Evolutionary conservation across 2,888 invertebrate genomes (phyloP).

Genomic region (Melieria picta): DNA sequence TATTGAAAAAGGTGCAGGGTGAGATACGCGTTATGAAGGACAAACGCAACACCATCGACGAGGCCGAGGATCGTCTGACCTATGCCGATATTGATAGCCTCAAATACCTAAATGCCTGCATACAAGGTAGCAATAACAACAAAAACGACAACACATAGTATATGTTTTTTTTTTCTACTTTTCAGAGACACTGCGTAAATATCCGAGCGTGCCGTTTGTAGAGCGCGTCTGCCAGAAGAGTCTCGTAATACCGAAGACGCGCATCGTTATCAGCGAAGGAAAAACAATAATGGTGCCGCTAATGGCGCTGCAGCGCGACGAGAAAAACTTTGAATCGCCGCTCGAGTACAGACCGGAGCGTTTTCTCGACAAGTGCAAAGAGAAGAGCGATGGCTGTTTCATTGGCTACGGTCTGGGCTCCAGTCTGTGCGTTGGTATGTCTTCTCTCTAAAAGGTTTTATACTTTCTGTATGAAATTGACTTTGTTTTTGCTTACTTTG

Average conservation of each 20-base stretch:
- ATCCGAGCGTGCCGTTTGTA: slow-evolving; percentile 65
- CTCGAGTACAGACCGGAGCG: slow-evolving; percentile 66
- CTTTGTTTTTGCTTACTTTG: slow-evolving; percentile 2
- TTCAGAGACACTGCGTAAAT: slow-evolving; percentile 65
- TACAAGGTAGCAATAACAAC: slow-evolving; percentile 57
- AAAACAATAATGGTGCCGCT: slow-evolving; percentile 62
- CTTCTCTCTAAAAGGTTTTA: not conserved
- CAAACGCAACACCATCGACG: slow-evolving; percentile 43
- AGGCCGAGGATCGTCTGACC: slow-evolving; percentile 44
- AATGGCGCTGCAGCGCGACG: slow-evolving; percentile 65
- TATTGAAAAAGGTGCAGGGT: slow-evolving; percentile 60
- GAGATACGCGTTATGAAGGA: slow-evolving; percentile 59
- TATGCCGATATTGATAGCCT: slow-evolving; percentile 64
- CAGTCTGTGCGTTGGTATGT: slow-evolving; percentile 63
- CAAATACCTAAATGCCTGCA: slow-evolving; percentile 66
- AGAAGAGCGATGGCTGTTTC: slow-evolving; percentile 51
- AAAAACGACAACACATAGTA: not conserved
- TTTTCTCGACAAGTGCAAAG: slow-evolving; percentile 55
- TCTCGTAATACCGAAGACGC: slow-evolving; percentile 58
- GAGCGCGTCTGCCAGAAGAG: slow-evolving; percentile 63
- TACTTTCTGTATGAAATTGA: not conserved
- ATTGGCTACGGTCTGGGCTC: slow-evolving; percentile 65
- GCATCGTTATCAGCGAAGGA: slow-evolving; percentile 59
- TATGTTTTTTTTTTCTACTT: not conserved
- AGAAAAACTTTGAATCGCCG: slow-evolving; percentile 64